These are phyloP conservation scores for Channa argus DNA, from an alignment of 2,113 vertebrate species.

Conservation along the genomic window DNA sequence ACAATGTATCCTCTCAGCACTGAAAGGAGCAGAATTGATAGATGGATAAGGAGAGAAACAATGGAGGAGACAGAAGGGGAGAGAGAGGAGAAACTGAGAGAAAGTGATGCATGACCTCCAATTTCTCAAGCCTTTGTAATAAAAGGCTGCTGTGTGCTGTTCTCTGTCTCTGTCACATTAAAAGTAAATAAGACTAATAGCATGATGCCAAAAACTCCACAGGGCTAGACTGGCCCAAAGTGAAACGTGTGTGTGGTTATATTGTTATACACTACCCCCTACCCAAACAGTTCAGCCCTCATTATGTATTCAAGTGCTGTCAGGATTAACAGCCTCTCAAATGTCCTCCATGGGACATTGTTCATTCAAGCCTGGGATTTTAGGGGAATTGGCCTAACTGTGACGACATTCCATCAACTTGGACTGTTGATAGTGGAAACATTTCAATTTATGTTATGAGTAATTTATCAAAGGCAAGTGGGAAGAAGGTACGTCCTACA, in stretches of 20 bases:
- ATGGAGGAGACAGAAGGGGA: slow-evolving; percentile 49
- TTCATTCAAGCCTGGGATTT: slow-evolving; percentile 12
- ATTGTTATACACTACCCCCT: slow-evolving; percentile 5
- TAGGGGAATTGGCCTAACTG: slow-evolving; percentile 25
- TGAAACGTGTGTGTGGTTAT: slow-evolving; percentile 39
- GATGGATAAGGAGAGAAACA: slow-evolving; percentile 59
- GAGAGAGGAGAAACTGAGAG: slow-evolving; percentile 46
- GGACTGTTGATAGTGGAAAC: slow-evolving; percentile 17
- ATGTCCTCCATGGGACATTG: slow-evolving; percentile 7
- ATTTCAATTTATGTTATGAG: slow-evolving; percentile 23
- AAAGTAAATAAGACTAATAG: slow-evolving; percentile 80
- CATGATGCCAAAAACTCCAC: slow-evolving; percentile 61
- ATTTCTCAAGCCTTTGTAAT: slow-evolving; percentile 77
- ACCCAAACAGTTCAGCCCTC: slow-evolving; percentile 11
- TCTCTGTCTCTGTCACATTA: slow-evolving; percentile 78
- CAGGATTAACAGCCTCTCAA: slow-evolving; percentile 29
- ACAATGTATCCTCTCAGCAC: slow-evolving; percentile 65
- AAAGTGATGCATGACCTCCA: slow-evolving; percentile 74
- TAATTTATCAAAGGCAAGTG: slow-evolving; percentile 31
- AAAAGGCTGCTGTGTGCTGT: slow-evolving; percentile 72
- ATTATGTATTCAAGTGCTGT: slow-evolving; percentile 45
- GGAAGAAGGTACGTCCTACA: neutral
- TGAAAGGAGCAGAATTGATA: slow-evolving; percentile 64
- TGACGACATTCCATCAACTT: slow-evolving; percentile 32
- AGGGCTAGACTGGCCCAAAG: slow-evolving; percentile 47